Conservation (phyloP, 2,797 vertebrate genomes). For the Sebastes glaucus region DNA sequence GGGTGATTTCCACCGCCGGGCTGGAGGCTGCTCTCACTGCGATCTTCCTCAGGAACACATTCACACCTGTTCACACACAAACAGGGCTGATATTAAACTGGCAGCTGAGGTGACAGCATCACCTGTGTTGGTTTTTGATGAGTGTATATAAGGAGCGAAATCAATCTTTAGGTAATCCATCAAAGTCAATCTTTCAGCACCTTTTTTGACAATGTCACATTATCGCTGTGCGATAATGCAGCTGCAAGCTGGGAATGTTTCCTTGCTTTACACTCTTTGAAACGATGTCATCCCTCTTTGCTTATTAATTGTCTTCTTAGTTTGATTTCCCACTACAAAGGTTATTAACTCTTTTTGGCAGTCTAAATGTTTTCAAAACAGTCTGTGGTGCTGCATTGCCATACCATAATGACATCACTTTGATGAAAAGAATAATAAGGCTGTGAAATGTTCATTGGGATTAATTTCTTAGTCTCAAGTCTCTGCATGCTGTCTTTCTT, state of each 20-base stretch:
- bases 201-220: not conserved
- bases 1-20: slow-evolving; percentile 90
- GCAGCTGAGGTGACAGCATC: not conserved
- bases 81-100: slow-evolving; percentile 2
- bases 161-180: not conserved
- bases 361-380: not conserved
- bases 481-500: not conserved
- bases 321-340: not conserved
- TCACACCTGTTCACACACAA: slow-evolving; percentile 82
- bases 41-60: slow-evolving; percentile 91
- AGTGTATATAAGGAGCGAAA: not conserved
- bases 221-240: not conserved
- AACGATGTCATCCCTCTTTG: not conserved
- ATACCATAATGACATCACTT: not conserved
- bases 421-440: not conserved
- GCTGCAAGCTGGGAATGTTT: not conserved
- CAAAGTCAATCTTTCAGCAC: not conserved
- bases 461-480: not conserved
- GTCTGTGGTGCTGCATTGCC: not conserved
- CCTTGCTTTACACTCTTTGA: not conserved
- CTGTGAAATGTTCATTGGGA: not conserved
- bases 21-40: slow-evolving; percentile 90
- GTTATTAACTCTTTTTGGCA: not conserved
- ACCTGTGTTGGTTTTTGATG: not conserved
- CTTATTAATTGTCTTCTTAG: not conserved